Evolutionary conservation across 2,888 invertebrate genomes (phyloP).

Genomic region (Cheilosia vernalis): DNA sequence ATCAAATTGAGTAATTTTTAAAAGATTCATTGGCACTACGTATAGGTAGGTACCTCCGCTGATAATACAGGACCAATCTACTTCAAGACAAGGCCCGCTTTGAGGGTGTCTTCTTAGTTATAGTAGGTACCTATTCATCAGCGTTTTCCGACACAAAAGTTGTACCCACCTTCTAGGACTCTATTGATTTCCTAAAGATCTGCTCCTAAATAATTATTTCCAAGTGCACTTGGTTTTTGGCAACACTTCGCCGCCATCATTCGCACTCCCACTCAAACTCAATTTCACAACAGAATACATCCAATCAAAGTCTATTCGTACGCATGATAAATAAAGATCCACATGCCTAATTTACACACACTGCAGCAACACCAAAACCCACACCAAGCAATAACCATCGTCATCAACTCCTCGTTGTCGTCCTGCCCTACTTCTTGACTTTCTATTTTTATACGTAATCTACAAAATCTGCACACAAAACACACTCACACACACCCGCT

Average conservation of each 20-base stretch:
- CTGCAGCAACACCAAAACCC: neutral
- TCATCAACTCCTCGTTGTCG: conserved; percentile 63
- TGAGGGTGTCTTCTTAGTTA: too few species aligned
- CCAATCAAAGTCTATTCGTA: conserved; percentile 28
- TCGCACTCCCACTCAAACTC: conserved; percentile 5
- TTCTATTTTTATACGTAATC: conserved; percentile 77
- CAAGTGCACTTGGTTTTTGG: neutral
- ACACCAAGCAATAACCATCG: conserved; percentile 26
- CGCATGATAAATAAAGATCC: neutral
- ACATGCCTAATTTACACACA: conserved; percentile 5
- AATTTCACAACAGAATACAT: conserved; percentile 21
- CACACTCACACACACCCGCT: conserved; percentile 32
- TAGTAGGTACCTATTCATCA: too few species aligned
- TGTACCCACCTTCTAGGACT: too few species aligned
- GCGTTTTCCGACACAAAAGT: too few species aligned
- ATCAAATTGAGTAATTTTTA: too few species aligned
- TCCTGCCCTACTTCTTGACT: conserved; percentile 74
- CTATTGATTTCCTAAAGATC: too few species aligned
- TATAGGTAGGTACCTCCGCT: too few species aligned
- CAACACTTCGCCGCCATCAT: neutral
- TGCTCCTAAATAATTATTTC: too few species aligned
- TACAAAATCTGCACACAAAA: conserved; percentile 76
- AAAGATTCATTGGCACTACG: too few species aligned
- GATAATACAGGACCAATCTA: too few species aligned
- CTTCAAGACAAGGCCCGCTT: too few species aligned